Conservation (phyloP, 2,888 invertebrate species). For the Plagiodera versicolora region DNA sequence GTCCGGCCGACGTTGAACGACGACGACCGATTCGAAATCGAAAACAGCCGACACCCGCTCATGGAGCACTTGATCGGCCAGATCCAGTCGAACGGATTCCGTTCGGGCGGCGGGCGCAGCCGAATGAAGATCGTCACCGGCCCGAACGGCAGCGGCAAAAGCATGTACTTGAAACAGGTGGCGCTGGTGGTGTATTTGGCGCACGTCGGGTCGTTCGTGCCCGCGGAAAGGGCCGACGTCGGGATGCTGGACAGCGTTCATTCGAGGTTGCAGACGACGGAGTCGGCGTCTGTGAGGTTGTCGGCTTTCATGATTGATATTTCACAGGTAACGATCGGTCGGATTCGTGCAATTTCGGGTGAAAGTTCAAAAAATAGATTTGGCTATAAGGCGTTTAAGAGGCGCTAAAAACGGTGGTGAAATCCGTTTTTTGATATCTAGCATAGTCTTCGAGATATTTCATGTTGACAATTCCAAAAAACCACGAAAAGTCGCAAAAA, state of each 20-base stretch:
- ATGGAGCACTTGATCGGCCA: constrained; percentile 65
- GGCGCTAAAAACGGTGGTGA: too few relatives aligned
- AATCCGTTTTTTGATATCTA: too few relatives aligned
- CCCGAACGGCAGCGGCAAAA: constrained; percentile 91
- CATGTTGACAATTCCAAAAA: too few relatives aligned
- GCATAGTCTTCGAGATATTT: too few relatives aligned
- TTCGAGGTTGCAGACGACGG: constrained; percentile 73
- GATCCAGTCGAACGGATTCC: constrained; percentile 75
- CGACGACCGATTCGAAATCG: constrained; percentile 48
- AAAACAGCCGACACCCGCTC: constrained; percentile 71
- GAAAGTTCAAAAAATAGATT: too few relatives aligned
- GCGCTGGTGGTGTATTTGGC: constrained; percentile 81
- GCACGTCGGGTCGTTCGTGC: constrained; percentile 88
- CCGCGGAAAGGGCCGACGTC: constrained; percentile 73
- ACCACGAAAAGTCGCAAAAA: too few relatives aligned
- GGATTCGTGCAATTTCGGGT: too few relatives aligned
- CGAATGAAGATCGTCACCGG: constrained; percentile 81
- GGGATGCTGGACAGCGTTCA: constrained; percentile 74
- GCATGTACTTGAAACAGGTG: constrained; percentile 84
- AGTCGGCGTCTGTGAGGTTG: constrained; percentile 76
- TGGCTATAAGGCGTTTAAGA: too few relatives aligned
- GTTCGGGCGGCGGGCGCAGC: constrained; percentile 60
- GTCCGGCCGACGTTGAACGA: constrained; percentile 49
- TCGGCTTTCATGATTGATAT: constrained; percentile 87
- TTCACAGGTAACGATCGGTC: constrained; percentile 73